A percentile compares a stretch with the other conserved stretches of the same genome.
Conservation (phyloP, 2,888 invertebrate genomes). For the Fragum fragum region DNA sequence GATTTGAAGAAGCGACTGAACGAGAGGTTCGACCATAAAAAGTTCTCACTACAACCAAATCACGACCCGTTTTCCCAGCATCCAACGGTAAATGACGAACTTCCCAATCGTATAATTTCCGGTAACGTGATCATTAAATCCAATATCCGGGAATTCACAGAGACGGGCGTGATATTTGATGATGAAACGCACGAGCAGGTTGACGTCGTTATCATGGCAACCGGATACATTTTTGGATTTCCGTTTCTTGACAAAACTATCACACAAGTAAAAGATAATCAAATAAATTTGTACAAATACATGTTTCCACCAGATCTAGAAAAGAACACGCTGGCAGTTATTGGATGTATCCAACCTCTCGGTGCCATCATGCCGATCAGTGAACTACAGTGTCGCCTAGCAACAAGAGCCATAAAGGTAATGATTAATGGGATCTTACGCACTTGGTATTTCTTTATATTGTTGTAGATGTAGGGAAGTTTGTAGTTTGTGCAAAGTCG, state of each 20-base stretch:
- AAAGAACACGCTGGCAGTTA: slow-evolving; percentile 86
- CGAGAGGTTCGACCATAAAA: slow-evolving; percentile 84
- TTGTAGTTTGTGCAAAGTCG: no score
- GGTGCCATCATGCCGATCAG: slow-evolving; percentile 87
- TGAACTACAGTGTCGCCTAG: slow-evolving; percentile 87
- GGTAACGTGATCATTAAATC: slow-evolving; percentile 85
- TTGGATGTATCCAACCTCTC: slow-evolving; percentile 87
- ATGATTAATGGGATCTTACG: no score
- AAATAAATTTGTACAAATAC: slow-evolving; percentile 86
- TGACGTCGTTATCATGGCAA: slow-evolving; percentile 85
- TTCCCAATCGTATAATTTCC: slow-evolving; percentile 85
- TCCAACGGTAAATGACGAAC: slow-evolving; percentile 86
- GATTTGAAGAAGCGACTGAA: slow-evolving; percentile 70
- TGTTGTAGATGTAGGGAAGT: no score
- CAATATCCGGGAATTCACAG: slow-evolving; percentile 78
- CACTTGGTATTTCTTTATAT: no score
- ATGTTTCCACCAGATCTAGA: slow-evolving; percentile 86
- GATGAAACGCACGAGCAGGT: slow-evolving; percentile 80
- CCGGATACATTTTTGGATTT: slow-evolving; percentile 87
- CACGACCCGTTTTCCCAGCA: slow-evolving; percentile 77
- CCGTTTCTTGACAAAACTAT: slow-evolving; percentile 86
- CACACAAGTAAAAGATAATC: slow-evolving; percentile 76
- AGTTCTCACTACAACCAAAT: slow-evolving; percentile 86
- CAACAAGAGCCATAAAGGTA: slow-evolving; percentile 85
- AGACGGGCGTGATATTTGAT: slow-evolving; percentile 80